Evolutionary conservation across 2,113 vertebrate species (phyloP).

Genomic region (Sebastes fasciatus): DNA sequence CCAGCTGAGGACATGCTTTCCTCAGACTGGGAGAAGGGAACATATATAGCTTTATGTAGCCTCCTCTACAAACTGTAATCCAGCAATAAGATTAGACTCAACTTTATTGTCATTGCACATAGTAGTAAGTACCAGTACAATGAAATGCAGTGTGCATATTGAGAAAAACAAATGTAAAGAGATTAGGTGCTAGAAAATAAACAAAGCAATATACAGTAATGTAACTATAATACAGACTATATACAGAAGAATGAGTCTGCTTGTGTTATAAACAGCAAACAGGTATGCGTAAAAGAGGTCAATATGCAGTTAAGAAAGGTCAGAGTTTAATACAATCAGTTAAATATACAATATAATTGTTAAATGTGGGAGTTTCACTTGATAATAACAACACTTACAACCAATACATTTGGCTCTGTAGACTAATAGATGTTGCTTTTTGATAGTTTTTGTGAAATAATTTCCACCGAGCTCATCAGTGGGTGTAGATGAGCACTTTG

Average conservation of each 20-base stretch:
- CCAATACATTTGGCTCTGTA: no score
- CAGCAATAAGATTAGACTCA: slow-evolving; percentile 5
- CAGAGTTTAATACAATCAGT: not conserved
- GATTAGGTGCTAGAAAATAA: not conserved
- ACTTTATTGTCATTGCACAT: slow-evolving; percentile 3
- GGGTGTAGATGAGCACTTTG: not conserved
- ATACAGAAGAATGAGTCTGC: not conserved
- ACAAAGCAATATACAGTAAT: not conserved
- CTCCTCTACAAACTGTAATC: slow-evolving; percentile 23
- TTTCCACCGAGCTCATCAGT: not conserved
- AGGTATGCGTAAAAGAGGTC: not conserved
- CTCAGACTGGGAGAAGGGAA: slow-evolving; percentile 58
- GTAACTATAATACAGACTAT: not conserved
- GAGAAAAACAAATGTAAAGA: slow-evolving; percentile 2
- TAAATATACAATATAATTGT: not conserved
- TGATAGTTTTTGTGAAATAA: not conserved
- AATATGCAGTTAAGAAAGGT: not conserved
- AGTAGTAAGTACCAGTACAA: not conserved
- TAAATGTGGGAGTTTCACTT: not conserved
- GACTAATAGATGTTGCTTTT: not conserved
- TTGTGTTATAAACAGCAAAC: not conserved
- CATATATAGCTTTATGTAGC: slow-evolving; percentile 15
- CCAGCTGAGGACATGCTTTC: slow-evolving; percentile 84
- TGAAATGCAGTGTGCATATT: not conserved
- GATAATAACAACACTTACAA: not conserved